A percentile compares a stretch with the other conserved stretches of the same genome.
Evolutionary conservation across 2,113 vertebrate species (phyloP).

Genomic region (Oreocharis arfaki): DNA sequence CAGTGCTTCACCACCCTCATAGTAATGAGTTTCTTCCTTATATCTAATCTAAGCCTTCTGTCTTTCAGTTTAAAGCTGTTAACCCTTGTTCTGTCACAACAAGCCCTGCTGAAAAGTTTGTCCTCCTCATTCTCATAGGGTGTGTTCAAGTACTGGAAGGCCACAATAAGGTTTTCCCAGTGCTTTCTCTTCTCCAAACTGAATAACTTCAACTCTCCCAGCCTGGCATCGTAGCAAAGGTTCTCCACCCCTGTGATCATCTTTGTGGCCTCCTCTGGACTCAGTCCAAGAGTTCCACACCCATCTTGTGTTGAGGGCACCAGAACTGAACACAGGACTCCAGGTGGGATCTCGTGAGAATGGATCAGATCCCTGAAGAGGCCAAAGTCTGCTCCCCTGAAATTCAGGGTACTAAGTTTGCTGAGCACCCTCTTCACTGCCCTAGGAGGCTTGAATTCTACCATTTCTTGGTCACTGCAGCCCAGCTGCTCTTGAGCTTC

Average conservation of each 20-base stretch:
- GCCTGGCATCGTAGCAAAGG: background rate
- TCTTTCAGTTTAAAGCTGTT: background rate
- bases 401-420: background rate
- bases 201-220: background rate
- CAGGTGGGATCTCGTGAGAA: background rate
- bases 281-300: background rate
- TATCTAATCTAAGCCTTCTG: background rate
- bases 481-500: background rate
- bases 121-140: background rate
- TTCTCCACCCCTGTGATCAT: background rate
- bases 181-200: background rate
- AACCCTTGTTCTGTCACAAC: background rate
- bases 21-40: background rate
- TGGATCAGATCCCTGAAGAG: background rate
- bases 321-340: background rate
- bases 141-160: background rate
- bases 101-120: background rate
- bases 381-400: background rate
- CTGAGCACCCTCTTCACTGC: background rate
- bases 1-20: background rate
- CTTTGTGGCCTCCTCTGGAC: background rate
- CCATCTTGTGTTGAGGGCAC: background rate
- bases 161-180: background rate
- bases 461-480: background rate
- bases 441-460: rapidly evolving